Evolutionary conservation across 2,888 invertebrate species (phyloP), one percentile per base, ranked within the genome.

Genomic region (Nomada fabriciana): DNA sequence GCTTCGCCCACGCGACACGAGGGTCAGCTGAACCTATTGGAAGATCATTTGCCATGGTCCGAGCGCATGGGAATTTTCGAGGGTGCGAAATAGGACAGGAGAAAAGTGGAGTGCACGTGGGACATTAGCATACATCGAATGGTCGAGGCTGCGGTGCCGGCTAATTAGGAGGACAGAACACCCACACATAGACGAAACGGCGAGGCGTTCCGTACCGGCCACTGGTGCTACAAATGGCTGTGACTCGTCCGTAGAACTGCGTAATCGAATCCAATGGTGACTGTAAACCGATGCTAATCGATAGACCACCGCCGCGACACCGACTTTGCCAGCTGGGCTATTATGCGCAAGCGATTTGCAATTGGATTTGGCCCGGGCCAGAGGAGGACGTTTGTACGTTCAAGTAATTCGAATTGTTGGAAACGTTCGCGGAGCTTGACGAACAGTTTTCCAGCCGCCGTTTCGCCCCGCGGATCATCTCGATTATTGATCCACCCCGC

Each of bases 271-370:
- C 85, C 85, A 86, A 88, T 77, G 79, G 87, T 77, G 78, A 80
- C 85, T 78, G 88, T 85, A 88, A 88, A 86, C 85, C 83, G 82
- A 88, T 83, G 76, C 83, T 85, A 88, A 88, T 88, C 88, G 88
- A 88, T 88, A 88, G 83, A 85, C 85, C 80, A 60, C 80, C 75
- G 70, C 59, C 76, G 42, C 71, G 80, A 69, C 80, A 71, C 70
- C 65, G 72, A 80, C 76, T 79, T 78, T 61, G 73, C 73, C 73
- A 68, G 68, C 25, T 64, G 67, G 74, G 23, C 80, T 80, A 86
- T 87, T 86, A 87, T 77, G 83, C 80, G 83, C 82, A 86, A 85
- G 76, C 87, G 86, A 88, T 84, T 88, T 78, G 74, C 82, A 84
- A 88, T 87, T 84, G 84, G 82, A 87, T 84, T 81, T 69, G 71